These are phyloP conservation scores for Betta splendens DNA, from an alignment of 2,797 vertebrate species.

Conservation along the genomic window DNA sequence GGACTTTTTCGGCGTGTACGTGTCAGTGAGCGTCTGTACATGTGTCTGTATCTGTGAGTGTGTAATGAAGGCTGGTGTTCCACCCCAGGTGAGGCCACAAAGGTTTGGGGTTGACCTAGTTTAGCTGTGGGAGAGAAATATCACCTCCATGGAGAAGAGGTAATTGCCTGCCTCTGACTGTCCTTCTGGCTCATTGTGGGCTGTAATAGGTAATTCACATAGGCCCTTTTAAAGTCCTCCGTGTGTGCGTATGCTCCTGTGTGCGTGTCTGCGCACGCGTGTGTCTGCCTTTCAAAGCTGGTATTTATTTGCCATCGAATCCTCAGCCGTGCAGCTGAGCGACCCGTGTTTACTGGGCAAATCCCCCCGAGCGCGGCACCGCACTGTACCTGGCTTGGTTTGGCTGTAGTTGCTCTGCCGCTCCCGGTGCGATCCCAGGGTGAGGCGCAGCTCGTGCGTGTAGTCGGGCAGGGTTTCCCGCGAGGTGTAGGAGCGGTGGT, in stretches of 20 bases:
- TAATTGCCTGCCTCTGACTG: conserved; percentile 80
- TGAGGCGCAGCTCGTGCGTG: conserved; percentile 90
- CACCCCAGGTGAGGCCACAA: conserved; percentile 76
- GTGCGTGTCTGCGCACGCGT: conserved; percentile 10
- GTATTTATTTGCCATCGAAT: conserved; percentile 16
- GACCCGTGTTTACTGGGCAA: conserved; percentile 10
- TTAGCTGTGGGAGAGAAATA: conserved; percentile 80
- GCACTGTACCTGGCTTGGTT: conserved; percentile 86
- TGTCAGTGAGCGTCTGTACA: conserved; percentile 36
- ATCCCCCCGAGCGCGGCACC: not conserved
- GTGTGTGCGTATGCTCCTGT: conserved; percentile 15
- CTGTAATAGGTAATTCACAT: conserved; percentile 76
- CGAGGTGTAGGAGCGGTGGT: conserved; percentile 91
- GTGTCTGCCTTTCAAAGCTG: conserved; percentile 10
- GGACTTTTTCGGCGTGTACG: conserved; percentile 55
- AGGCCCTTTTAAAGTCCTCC: conserved; percentile 69
- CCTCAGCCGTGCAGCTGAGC: conserved; percentile 2
- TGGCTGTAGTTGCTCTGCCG: conserved; percentile 88
- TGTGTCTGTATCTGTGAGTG: conserved; percentile 46
- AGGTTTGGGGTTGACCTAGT: conserved; percentile 80
- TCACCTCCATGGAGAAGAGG: conserved; percentile 75
- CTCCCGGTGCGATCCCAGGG: conserved; percentile 89
- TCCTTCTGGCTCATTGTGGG: conserved; percentile 78
- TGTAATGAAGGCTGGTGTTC: conserved; percentile 73
- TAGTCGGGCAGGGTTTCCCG: conserved; percentile 95